Evolutionary conservation across 1,140 invertebrate genomes (phyloP).

Genomic region (Ectropis grisescens): DNA sequence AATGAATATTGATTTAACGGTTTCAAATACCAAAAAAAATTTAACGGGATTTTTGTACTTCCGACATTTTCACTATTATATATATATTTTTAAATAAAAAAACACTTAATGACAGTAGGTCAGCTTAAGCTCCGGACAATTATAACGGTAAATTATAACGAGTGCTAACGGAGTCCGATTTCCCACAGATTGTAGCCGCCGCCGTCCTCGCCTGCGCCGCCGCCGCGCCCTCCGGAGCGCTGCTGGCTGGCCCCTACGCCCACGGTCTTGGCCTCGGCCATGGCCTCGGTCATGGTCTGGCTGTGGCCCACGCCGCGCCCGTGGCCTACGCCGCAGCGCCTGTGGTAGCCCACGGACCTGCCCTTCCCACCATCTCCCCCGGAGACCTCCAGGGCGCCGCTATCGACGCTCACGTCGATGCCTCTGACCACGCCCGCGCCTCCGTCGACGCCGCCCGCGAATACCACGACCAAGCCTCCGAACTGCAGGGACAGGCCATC

Average conservation of each 20-base stretch:
- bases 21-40: too few relatives aligned
- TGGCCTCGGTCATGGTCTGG: constrained; percentile 23
- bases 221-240: constrained; percentile 45
- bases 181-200: constrained; percentile 55
- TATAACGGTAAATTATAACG: too few relatives aligned
- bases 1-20: too few relatives aligned
- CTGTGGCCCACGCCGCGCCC: constrained; percentile 35
- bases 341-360: constrained; percentile 16
- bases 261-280: constrained; percentile 24
- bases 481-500: constrained; percentile 69
- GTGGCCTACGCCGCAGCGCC: constrained; percentile 35
- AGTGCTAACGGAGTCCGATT: too few relatives aligned
- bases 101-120: too few relatives aligned
- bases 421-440: constrained; percentile 50
- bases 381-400: constrained; percentile 48
- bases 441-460: constrained; percentile 56
- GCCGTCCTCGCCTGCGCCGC: constrained; percentile 59
- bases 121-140: too few relatives aligned
- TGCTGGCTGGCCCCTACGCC: constrained; percentile 43
- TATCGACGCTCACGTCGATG: constrained; percentile 58
- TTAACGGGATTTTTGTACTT: too few relatives aligned
- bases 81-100: too few relatives aligned
- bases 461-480: constrained; percentile 71
- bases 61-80: too few relatives aligned
- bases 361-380: constrained; percentile 50